Conservation (phyloP, 2,797 vertebrate genomes). For the Clarias pachynema region DNA sequence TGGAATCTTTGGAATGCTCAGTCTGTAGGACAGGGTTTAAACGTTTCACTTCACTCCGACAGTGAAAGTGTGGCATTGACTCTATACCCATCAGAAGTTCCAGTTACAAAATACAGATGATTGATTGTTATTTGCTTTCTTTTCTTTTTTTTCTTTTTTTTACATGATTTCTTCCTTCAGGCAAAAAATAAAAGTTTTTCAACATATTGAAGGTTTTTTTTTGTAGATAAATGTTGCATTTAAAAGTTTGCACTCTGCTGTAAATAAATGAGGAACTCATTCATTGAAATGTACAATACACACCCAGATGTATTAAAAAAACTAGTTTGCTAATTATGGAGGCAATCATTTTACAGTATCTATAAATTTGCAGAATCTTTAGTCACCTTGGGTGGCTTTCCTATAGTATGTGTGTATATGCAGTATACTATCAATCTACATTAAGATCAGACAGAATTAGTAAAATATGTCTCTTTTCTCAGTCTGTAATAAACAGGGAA, state of each 20-base stretch:
- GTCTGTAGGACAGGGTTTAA: not conserved
- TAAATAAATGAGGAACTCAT: no score
- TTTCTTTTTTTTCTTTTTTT: no score
- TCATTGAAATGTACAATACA: not conserved
- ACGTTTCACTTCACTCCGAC: not conserved
- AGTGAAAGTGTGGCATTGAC: not conserved
- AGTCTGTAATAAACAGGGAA: not conserved
- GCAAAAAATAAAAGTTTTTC: no score
- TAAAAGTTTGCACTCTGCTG: no score
- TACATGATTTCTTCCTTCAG: no score
- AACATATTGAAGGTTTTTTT: no score
- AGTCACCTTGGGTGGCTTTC: not conserved
- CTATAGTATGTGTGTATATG: not conserved
- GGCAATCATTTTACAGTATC: not conserved
- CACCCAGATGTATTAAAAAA: not conserved
- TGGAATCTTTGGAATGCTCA: constrained; percentile 19
- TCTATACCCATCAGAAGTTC: not conserved
- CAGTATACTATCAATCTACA: not conserved
- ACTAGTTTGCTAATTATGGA: not conserved
- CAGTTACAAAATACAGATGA: not conserved
- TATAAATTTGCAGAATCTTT: not conserved
- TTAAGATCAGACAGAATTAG: not conserved
- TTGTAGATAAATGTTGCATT: no score
- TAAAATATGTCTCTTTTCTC: not conserved
- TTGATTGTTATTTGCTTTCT: not conserved